A percentile compares a stretch with the other conserved stretches of the same genome.
These are phyloP conservation scores for Caenorhabditis sulstoni DNA, from an alignment of 2,888 invertebrate species.

Conservation along the genomic window DNA sequence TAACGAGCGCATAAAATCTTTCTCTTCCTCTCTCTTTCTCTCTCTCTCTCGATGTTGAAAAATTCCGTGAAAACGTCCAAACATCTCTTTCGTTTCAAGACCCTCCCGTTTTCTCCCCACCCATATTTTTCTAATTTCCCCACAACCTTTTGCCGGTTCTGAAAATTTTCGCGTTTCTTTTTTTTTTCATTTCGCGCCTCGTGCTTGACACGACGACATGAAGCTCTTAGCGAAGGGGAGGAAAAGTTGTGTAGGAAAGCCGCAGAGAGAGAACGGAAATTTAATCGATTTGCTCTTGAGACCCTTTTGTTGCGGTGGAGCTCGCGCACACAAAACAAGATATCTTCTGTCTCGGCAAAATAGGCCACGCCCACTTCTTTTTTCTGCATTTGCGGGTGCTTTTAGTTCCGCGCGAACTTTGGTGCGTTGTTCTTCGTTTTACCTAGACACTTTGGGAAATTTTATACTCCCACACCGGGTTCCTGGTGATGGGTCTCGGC, in stretches of 20 bases:
- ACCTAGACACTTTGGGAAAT: too few relatives aligned
- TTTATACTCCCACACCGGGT: too few relatives aligned
- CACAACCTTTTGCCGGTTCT: conserved; percentile 6
- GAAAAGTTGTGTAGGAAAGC: neutral
- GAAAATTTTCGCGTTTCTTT: neutral
- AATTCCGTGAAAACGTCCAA: too few relatives aligned
- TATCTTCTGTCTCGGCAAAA: too few relatives aligned
- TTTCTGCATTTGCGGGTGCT: neutral
- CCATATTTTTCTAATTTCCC: conserved; percentile 10
- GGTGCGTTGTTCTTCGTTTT: neutral
- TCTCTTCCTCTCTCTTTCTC: conserved; percentile 7
- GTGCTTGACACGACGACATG: too few relatives aligned
- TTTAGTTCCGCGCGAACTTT: conserved; percentile 40
- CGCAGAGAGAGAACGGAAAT: conserved; percentile 38
- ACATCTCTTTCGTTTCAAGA: too few relatives aligned
- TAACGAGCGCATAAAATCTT: conserved; percentile 48
- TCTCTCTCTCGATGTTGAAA: conserved; percentile 7
- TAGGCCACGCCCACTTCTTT: conserved; percentile 15
- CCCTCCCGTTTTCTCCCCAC: too few relatives aligned
- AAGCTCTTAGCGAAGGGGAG: conserved; percentile 3
- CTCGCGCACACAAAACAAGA: conserved; percentile 12
- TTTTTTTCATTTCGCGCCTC: conserved; percentile 33
- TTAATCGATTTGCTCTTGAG: conserved; percentile 44
- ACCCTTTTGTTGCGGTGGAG: conserved; percentile 6
- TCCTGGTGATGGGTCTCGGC: too few relatives aligned